Percentiles rank a stretch among this genome's conserved stretches.
Conservation (phyloP, 2,797 vertebrate species). For the Sorex maritimensis region DNA sequence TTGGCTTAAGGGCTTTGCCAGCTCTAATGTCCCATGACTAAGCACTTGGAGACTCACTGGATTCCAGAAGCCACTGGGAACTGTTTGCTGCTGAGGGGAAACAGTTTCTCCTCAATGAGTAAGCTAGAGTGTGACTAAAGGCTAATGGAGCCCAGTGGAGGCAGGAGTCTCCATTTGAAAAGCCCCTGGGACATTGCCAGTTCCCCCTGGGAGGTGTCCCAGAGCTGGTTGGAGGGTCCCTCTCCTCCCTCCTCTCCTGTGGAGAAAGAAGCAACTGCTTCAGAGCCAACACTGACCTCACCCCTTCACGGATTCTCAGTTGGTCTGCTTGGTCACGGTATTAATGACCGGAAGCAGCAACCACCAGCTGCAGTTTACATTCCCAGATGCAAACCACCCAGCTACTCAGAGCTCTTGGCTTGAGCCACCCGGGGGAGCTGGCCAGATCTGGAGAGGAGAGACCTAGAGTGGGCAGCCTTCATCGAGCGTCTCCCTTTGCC, state of each 20-base stretch:
- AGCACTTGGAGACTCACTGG: not conserved
- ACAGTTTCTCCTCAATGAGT: slow-evolving; percentile 3
- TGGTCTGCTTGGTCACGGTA: not conserved
- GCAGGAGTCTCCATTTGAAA: not conserved
- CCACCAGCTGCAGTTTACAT: slow-evolving; percentile 29
- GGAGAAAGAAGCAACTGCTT: not conserved
- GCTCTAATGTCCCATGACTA: slow-evolving; percentile 59
- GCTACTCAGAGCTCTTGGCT: not conserved
- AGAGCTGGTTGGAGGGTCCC: not conserved
- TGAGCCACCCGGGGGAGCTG: not conserved
- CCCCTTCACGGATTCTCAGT: not conserved
- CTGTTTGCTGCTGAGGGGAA: not conserved
- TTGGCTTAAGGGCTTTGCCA: slow-evolving; percentile 23
- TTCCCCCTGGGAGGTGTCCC: not conserved
- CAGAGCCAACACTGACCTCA: slow-evolving; percentile 43
- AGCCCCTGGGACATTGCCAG: not conserved
- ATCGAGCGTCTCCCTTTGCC: not conserved
- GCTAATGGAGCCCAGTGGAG: not conserved
- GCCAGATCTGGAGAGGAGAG: not conserved
- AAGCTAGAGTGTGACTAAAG: not conserved
- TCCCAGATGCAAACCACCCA: not conserved
- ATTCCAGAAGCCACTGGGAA: slow-evolving; percentile 51
- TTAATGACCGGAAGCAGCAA: not conserved
- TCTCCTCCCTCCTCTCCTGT: not conserved
- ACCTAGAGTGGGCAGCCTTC: not conserved